Percentiles rank a stretch among this genome's conserved stretches.
These are phyloP conservation scores for Spodoptera litura DNA, from an alignment of 1,140 invertebrate species.

Conservation along the genomic window DNA sequence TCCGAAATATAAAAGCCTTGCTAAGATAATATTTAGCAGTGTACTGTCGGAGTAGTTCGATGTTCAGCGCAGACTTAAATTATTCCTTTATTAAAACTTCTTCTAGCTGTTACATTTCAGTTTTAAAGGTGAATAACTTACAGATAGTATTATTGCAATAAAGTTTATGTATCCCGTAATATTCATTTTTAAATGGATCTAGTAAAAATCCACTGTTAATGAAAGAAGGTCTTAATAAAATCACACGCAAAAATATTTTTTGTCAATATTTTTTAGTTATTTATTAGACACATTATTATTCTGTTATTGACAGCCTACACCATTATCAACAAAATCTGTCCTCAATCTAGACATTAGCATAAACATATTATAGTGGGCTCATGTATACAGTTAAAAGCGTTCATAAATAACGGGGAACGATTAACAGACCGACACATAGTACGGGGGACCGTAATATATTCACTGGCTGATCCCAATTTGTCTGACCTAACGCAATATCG, in stretches of 20 bases:
- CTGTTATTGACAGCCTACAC: neutral
- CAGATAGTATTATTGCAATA: no score
- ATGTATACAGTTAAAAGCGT: conserved; percentile 71
- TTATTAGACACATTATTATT: neutral
- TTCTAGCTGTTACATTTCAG: no score
- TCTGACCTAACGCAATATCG: conserved; percentile 83
- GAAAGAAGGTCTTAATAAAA: no score
- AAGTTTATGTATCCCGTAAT: no score
- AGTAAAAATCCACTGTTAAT: no score
- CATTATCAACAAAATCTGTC: neutral
- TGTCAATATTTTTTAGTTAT: no score
- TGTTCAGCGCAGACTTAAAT: conserved; percentile 20
- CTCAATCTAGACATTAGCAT: conserved; percentile 25
- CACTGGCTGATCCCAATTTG: conserved; percentile 83
- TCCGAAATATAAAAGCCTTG: conserved; percentile 8
- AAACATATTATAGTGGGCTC: conserved; percentile 38
- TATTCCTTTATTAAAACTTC: conserved; percentile 6
- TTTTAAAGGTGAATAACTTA: no score
- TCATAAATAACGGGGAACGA: conserved; percentile 82
- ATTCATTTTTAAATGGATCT: no score
- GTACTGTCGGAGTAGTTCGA: conserved; percentile 7
- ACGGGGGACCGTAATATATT: conserved; percentile 81
- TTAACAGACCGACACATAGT: conserved; percentile 81
- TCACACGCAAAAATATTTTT: no score
- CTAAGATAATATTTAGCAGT: conserved; percentile 22